A percentile compares a stretch with the other conserved stretches of the same genome.
Conservation (phyloP, 1,140 invertebrate species). For the Drosophila micromelanica region DNA sequence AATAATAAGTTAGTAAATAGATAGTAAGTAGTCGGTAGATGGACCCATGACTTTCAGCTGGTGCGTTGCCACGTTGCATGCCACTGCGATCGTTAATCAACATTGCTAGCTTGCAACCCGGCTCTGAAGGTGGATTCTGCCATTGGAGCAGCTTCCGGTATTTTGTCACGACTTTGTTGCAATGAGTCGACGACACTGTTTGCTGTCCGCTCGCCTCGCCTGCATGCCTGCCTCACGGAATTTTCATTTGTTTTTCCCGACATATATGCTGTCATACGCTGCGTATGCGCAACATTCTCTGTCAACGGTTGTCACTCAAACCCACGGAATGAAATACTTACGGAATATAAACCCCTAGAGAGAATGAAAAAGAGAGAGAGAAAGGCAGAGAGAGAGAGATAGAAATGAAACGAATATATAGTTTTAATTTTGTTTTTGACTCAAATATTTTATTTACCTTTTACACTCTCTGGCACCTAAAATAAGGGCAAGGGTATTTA, state of each 20-base stretch:
- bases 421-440: neutral
- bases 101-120: slow-evolving; percentile 24
- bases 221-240: slow-evolving; percentile 16
- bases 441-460: neutral
- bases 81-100: slow-evolving; percentile 74
- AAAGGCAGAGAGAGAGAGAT: too few relatives aligned
- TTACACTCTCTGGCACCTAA: neutral
- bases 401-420: neutral
- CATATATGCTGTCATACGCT: slow-evolving; percentile 36
- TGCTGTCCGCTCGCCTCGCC: slow-evolving; percentile 1
- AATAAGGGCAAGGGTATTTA: too few relatives aligned
- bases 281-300: slow-evolving; percentile 47
- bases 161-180: slow-evolving; percentile 43
- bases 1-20: slow-evolving; percentile 45
- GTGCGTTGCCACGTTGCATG: slow-evolving; percentile 37
- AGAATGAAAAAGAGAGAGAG: neutral
- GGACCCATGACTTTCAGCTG: slow-evolving; percentile 57
- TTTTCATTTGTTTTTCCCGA: slow-evolving; percentile 40
- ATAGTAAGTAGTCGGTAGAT: slow-evolving; percentile 5
- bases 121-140: slow-evolving; percentile 2
- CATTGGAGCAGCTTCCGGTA: slow-evolving; percentile 40
- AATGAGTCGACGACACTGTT: slow-evolving; percentile 50
- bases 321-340: slow-evolving; percentile 8
- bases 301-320: slow-evolving; percentile 18
- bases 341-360: neutral